Evolutionary conservation across 2,888 invertebrate genomes (phyloP).

Genomic region (Plagiodera versicolora): DNA sequence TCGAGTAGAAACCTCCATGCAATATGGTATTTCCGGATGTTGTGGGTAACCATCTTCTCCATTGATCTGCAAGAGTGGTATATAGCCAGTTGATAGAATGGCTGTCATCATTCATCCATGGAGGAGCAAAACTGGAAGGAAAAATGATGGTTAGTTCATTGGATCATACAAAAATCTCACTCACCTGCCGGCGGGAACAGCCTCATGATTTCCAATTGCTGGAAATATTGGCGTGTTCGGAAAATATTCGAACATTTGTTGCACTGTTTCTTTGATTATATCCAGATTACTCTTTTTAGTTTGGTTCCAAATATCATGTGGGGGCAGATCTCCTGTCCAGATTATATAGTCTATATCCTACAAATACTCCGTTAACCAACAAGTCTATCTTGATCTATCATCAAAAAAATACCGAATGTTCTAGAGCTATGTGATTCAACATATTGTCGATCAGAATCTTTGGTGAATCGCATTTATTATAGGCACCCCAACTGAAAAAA

Average conservation of each 20-base stretch:
- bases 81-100: conserved; percentile 90
- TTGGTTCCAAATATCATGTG: conserved; percentile 95
- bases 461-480: conserved; percentile 11
- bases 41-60: conserved; percentile 88
- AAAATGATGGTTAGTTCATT: conserved; percentile 10
- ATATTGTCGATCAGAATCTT: conserved; percentile 76
- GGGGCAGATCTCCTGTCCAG: conserved; percentile 96
- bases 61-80: conserved; percentile 80
- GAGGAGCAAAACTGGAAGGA: conserved; percentile 77
- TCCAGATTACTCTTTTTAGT: conserved; percentile 82
- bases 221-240: conserved; percentile 92
- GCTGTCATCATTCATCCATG: conserved; percentile 78
- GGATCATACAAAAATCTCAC: conserved; percentile 1
- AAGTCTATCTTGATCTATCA: not conserved
- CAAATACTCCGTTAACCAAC: not conserved
- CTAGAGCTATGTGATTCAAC: conserved; percentile 80
- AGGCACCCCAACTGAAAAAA: conserved; percentile 12
- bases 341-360: conserved; percentile 90
- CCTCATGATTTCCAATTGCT: conserved; percentile 94
- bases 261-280: conserved; percentile 78
- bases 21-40: conserved; percentile 78
- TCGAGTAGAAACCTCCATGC: conserved; percentile 89
- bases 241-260: conserved; percentile 80
- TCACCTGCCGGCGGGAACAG: conserved; percentile 92
- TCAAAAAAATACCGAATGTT: conserved; percentile 70